A percentile compares a stretch with the other conserved stretches of the same genome.
These are phyloP conservation scores for Babyrousa celebensis DNA, from an alignment of 2,797 vertebrate genomes.

Conservation along the genomic window DNA sequence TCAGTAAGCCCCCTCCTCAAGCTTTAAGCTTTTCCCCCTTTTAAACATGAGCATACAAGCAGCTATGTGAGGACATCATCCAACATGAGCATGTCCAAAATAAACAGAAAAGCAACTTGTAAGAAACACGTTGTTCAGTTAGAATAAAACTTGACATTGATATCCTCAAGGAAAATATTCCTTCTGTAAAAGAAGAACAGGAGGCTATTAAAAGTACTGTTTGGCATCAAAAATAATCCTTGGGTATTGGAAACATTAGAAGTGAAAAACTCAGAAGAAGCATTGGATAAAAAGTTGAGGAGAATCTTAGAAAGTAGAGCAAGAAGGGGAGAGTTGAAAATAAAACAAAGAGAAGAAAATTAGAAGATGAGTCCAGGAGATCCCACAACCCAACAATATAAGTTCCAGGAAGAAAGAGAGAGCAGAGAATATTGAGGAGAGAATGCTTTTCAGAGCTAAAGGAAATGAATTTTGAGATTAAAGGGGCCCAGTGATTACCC, in stretches of 20 bases:
- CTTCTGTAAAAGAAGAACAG: neutral
- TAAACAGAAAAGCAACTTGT: constrained; percentile 42
- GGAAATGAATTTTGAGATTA: constrained; percentile 10
- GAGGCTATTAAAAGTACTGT: constrained; percentile 40
- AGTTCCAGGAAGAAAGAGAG: constrained; percentile 6
- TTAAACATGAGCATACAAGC: constrained; percentile 53
- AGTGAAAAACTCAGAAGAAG: constrained; percentile 36
- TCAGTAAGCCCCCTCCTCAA: neutral
- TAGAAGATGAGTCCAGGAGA: neutral
- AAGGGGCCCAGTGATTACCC: neutral
- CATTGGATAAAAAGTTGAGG: neutral
- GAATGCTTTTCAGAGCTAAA: constrained; percentile 11
- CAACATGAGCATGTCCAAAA: constrained; percentile 29
- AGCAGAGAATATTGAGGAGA: neutral
- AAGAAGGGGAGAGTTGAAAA: constrained; percentile 28
- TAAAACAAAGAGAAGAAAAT: constrained; percentile 41
- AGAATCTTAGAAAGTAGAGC: constrained; percentile 31
- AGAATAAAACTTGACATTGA: constrained; percentile 41
- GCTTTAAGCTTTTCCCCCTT: neutral
- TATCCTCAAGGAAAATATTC: constrained; percentile 55
- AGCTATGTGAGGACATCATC: neutral
- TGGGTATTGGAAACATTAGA: constrained; percentile 26
- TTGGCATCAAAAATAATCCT: constrained; percentile 28
- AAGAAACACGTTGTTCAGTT: neutral
- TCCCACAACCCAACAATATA: neutral